phyloP scores from a whole-genome alignment of 1,140 invertebrate species.

The Fopius arisanus region DNA sequence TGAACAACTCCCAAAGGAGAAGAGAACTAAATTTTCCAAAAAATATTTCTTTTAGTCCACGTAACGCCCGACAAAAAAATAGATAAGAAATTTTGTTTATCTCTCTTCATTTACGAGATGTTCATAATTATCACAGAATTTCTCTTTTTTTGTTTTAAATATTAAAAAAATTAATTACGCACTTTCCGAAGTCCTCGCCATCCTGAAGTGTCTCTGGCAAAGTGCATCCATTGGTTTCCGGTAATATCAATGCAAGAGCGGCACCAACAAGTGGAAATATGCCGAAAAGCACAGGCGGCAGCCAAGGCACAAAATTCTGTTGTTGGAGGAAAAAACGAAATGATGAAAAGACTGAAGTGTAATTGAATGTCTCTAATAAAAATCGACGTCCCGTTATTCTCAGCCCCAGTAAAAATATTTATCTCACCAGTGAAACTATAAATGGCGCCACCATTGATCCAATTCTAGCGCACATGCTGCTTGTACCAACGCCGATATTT shows the following conservation, averaged over 20 bases:
- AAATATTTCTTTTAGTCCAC: no score
- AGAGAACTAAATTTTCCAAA: no score
- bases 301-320: conserved; percentile 60
- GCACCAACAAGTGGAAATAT: conserved; percentile 71
- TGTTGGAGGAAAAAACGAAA: conserved; percentile 25
- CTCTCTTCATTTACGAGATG: no score
- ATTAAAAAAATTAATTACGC: conserved; percentile 33
- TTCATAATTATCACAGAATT: no score
- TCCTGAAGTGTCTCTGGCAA: conserved; percentile 82
- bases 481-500: conserved; percentile 73
- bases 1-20: no score
- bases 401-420: conserved; percentile 19
- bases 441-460: conserved; percentile 75
- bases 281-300: conserved; percentile 77
- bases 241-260: conserved; percentile 71
- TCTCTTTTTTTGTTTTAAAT: no score
- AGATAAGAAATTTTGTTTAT: no score
- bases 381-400: background rate
- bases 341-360: background rate
- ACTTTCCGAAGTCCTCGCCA: conserved; percentile 77
- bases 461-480: conserved; percentile 73
- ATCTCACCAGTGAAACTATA: conserved; percentile 62
- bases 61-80: no score
- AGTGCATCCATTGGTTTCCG: conserved; percentile 77
- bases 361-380: background rate